These are phyloP conservation scores for Ophonus ardosiacus DNA, from an alignment of 2,888 invertebrate genomes.

Conservation along the genomic window DNA sequence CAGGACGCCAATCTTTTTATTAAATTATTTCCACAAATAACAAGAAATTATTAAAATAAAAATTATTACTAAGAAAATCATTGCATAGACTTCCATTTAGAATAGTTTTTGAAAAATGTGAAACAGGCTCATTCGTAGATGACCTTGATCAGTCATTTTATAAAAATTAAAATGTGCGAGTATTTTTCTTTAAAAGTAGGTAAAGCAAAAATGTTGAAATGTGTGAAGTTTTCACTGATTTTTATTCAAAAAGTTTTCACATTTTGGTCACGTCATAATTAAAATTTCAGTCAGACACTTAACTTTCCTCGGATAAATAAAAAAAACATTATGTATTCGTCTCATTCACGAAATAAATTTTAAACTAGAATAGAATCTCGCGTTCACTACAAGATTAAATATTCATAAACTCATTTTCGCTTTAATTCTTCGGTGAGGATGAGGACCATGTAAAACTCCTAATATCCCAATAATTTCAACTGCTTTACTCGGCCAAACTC, in stretches of 20 bases:
- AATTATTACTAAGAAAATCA: too few species aligned
- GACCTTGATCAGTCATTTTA: too few species aligned
- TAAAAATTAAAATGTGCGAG: not conserved
- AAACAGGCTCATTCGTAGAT: too few species aligned
- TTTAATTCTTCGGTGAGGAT: constrained; percentile 5
- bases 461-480: constrained; percentile 22
- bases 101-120: too few species aligned
- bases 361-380: not conserved
- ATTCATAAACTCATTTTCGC: constrained; percentile 31
- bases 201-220: constrained; percentile 13
- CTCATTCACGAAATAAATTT: constrained; percentile 2
- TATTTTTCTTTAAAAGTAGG: constrained; percentile 30
- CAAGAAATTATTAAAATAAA: too few species aligned
- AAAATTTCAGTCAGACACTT: constrained; percentile 13
- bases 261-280: constrained; percentile 3
- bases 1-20: too few species aligned
- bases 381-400: not conserved
- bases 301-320: not conserved
- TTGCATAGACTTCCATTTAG: too few species aligned
- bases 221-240: not conserved
- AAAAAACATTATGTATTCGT: constrained; percentile 21
- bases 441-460: constrained; percentile 14
- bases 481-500: not conserved
- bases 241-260: not conserved
- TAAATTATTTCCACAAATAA: too few species aligned